These are phyloP conservation scores for Plebejus anna DNA, from an alignment of 2,888 invertebrate genomes.

Conservation along the genomic window DNA sequence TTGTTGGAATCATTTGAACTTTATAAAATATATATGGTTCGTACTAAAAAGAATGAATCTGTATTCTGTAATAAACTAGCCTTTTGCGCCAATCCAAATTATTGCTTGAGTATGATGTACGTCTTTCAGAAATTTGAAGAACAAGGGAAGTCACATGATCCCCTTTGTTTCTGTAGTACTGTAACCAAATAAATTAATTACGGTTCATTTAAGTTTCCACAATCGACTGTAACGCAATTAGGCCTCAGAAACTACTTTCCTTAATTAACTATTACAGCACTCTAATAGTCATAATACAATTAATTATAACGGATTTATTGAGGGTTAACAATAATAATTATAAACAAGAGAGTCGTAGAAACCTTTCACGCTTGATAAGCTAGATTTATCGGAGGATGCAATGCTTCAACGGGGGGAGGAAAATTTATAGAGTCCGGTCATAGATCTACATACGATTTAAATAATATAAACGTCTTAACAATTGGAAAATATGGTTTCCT, in stretches of 20 bases:
- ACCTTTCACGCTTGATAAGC: slow-evolving; percentile 3
- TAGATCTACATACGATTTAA: slow-evolving; percentile 29
- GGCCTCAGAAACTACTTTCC: background rate
- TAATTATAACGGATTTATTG: background rate
- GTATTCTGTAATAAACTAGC: too few relatives aligned
- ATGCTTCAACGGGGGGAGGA: slow-evolving; percentile 10
- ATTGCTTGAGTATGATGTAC: too few relatives aligned
- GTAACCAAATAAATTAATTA: background rate
- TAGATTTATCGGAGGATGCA: slow-evolving; percentile 14
- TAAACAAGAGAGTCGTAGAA: background rate
- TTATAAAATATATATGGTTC: background rate
- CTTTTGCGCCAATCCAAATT: too few relatives aligned
- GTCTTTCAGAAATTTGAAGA: too few relatives aligned
- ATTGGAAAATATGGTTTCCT: slow-evolving; percentile 31
- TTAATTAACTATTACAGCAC: background rate
- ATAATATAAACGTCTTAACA: slow-evolving; percentile 29
- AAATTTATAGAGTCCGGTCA: slow-evolving; percentile 23
- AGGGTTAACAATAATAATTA: background rate
- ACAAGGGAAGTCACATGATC: too few relatives aligned
- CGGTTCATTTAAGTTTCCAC: background rate
- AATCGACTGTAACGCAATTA: background rate
- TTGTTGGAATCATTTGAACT: background rate
- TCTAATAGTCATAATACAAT: background rate
- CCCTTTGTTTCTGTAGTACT: too few relatives aligned
- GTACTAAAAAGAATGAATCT: too few relatives aligned